Percentiles rank a stretch among this genome's conserved stretches.
These are phyloP conservation scores for Peromyscus leucopus DNA, from an alignment of 2,113 vertebrate genomes.

Conservation along the genomic window DNA sequence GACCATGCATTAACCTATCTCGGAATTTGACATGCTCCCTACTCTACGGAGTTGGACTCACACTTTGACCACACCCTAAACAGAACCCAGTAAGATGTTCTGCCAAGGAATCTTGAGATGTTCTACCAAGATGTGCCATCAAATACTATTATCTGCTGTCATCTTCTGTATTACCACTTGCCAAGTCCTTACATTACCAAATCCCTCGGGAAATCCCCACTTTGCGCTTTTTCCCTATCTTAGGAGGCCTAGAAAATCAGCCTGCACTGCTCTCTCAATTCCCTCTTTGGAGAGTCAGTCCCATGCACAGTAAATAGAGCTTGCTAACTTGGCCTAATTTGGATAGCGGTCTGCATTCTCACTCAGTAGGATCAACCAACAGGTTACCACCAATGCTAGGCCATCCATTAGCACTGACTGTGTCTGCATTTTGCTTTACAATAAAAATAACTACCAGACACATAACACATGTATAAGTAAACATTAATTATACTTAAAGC, in stretches of 20 bases:
- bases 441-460: conserved; percentile 24
- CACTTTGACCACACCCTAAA: background rate
- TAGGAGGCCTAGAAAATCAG: background rate
- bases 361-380: background rate
- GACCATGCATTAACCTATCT: background rate
- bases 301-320: background rate
- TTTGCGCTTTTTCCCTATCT: background rate
- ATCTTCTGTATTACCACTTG: background rate
- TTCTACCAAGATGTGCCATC: background rate
- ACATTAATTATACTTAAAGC: background rate
- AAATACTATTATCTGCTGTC: background rate
- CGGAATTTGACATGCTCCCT: background rate
- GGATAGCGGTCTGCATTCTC: background rate
- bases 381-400: background rate
- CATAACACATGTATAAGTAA: background rate
- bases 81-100: background rate
- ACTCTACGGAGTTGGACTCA: background rate
- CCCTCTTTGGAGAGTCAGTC: background rate
- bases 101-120: background rate
- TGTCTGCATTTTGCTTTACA: background rate
- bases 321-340: background rate
- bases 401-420: background rate
- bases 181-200: background rate
- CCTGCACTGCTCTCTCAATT: background rate
- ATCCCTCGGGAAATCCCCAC: background rate